Evolutionary conservation across 2,113 vertebrate species (phyloP).

Genomic region (Lepidiolamprologus cunningtoni): DNA sequence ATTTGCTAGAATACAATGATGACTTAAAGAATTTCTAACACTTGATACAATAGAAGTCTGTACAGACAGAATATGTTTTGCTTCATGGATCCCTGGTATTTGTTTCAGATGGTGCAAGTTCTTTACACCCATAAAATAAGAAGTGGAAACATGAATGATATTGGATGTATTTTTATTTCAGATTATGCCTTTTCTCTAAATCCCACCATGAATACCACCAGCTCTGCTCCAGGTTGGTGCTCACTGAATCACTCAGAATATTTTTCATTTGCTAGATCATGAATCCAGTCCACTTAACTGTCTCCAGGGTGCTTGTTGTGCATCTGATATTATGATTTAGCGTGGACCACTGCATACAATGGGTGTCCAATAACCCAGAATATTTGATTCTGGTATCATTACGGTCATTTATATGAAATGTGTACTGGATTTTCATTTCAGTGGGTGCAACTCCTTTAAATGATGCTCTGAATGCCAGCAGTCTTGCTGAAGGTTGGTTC

Average conservation of each 20-base stretch:
- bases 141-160: neutral
- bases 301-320: neutral
- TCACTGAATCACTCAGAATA: neutral
- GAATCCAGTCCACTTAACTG: neutral
- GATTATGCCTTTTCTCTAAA: neutral
- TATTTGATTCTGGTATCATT: neutral
- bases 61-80: neutral
- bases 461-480: neutral
- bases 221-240: neutral
- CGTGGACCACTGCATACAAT: neutral
- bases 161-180: neutral
- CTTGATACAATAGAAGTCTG: neutral
- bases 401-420: neutral
- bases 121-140: neutral
- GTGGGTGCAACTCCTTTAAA: neutral
- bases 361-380: neutral
- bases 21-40: neutral
- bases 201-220: neutral
- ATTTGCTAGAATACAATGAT: neutral
- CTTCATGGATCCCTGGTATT: neutral
- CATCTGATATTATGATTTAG: neutral
- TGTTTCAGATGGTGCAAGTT: rapidly evolving
- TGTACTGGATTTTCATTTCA: neutral
- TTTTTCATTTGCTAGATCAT: neutral
- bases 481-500: neutral